Evolutionary conservation across 2,797 vertebrate genomes (phyloP).

Genomic region (Pangasius macronema): DNA sequence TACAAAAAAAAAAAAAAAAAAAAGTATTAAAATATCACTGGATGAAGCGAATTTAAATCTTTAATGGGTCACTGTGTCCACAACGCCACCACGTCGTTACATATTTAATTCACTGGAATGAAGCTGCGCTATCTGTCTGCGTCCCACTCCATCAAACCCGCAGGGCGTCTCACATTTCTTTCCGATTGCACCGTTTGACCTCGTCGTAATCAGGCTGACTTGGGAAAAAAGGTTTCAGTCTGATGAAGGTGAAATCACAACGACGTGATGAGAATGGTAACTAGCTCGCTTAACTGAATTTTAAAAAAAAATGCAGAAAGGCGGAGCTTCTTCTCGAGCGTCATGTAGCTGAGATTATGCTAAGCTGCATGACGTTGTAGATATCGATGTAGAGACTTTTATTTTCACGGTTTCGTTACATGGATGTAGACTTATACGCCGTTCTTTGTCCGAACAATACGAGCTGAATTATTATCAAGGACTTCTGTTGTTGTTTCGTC

Average conservation of each 20-base stretch:
- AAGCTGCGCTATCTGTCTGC: not conserved
- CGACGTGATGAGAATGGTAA: constrained; percentile 23
- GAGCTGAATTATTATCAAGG: no score
- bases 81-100: not conserved
- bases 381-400: not conserved
- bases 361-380: not conserved
- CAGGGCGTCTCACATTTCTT: constrained; percentile 27
- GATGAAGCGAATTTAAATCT: not conserved
- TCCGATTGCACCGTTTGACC: constrained; percentile 37
- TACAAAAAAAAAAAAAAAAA: not conserved
- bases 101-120: constrained; percentile 14
- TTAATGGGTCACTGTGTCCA: not conserved
- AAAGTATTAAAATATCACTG: not conserved
- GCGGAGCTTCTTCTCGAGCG: not conserved
- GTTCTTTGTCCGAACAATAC: no score
- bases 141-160: constrained; percentile 38
- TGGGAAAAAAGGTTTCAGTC: constrained; percentile 43
- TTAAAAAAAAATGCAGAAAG: not conserved
- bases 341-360: not conserved
- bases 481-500: no score
- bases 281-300: not conserved
- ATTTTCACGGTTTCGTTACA: no score
- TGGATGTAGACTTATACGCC: no score
- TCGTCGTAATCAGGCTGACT: constrained; percentile 42
- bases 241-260: constrained; percentile 30